phyloP scores from a whole-genome alignment of 2,888 invertebrate genomes.

The Monopis laevigella region DNA sequence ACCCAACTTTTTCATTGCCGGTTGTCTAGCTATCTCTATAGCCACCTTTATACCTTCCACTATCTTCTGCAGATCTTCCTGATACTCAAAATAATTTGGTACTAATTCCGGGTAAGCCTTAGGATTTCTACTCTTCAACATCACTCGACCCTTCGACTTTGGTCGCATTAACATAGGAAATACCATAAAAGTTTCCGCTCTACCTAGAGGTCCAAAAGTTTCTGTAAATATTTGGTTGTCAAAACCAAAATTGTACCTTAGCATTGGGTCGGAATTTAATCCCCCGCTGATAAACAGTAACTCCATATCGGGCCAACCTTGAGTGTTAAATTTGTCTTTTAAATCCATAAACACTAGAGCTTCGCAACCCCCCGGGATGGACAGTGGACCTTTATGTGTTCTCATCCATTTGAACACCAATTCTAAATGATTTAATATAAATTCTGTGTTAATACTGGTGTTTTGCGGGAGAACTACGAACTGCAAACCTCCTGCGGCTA shows the following conservation, averaged over 20 bases:
- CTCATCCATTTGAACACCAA: constrained; percentile 63
- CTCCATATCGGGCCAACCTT: constrained; percentile 73
- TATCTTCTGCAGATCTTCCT: constrained; percentile 71
- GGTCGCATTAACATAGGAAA: constrained; percentile 79
- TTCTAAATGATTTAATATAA: constrained; percentile 44
- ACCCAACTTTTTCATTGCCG: constrained; percentile 67
- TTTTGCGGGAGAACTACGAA: constrained; percentile 59
- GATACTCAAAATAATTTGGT: constrained; percentile 78
- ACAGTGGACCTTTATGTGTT: constrained; percentile 64
- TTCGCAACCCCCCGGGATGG: constrained; percentile 74
- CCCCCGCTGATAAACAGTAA: constrained; percentile 68
- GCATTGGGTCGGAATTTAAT: constrained; percentile 50
- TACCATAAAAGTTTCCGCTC: constrained; percentile 56
- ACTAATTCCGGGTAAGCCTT: constrained; percentile 76
- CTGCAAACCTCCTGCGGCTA: constrained; percentile 71
- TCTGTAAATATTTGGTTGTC: constrained; percentile 46
- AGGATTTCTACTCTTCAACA: constrained; percentile 76
- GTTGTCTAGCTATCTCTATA: constrained; percentile 65
- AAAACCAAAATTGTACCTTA: constrained; percentile 64
- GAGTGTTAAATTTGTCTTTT: constrained; percentile 59
- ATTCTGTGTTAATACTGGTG: constrained; percentile 31
- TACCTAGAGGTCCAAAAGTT: constrained; percentile 46
- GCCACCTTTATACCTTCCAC: constrained; percentile 71
- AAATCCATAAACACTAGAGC: constrained; percentile 71
- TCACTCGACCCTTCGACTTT: constrained; percentile 73